Evolutionary conservation across 1,140 invertebrate species (phyloP).

Genomic region (Antheraea mylitta): DNA sequence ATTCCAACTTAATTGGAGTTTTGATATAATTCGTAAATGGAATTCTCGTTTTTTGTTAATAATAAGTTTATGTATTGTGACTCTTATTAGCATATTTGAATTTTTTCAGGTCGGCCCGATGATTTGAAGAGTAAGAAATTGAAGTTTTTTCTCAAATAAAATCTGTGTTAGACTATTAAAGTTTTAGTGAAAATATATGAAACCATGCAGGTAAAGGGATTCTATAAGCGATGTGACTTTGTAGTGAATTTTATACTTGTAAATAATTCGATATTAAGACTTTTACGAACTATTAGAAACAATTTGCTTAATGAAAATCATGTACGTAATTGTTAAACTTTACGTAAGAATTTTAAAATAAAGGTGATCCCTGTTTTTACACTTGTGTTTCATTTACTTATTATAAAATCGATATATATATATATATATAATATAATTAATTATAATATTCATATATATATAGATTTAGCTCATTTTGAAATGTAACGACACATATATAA

Average conservation of each 20-base stretch:
- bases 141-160: constrained; percentile 38
- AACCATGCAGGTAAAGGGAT: constrained; percentile 41
- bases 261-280: constrained; percentile 56
- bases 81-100: neutral
- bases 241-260: constrained; percentile 73
- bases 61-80: constrained; percentile 10
- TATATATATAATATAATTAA: too few relatives aligned
- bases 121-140: constrained; percentile 38
- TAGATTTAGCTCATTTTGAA: too few relatives aligned
- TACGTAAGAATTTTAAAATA: constrained; percentile 56
- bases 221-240: constrained; percentile 49
- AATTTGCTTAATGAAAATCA: constrained; percentile 62
- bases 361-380: constrained; percentile 54
- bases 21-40: constrained; percentile 5
- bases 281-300: constrained; percentile 55
- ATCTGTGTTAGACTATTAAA: constrained; percentile 51
- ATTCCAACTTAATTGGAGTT: neutral
- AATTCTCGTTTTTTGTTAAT: constrained; percentile 1
- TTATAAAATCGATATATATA: neutral
- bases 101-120: constrained; percentile 57
- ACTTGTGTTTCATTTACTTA: neutral
- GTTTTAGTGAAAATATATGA: constrained; percentile 39
- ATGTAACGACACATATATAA: too few relatives aligned
- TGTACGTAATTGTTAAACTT: constrained; percentile 64
- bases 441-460: too few relatives aligned